Base-by-base conservation (phyloP, 2,797 vertebrate genomes). In the Scomberomorus guttatus region DNA sequence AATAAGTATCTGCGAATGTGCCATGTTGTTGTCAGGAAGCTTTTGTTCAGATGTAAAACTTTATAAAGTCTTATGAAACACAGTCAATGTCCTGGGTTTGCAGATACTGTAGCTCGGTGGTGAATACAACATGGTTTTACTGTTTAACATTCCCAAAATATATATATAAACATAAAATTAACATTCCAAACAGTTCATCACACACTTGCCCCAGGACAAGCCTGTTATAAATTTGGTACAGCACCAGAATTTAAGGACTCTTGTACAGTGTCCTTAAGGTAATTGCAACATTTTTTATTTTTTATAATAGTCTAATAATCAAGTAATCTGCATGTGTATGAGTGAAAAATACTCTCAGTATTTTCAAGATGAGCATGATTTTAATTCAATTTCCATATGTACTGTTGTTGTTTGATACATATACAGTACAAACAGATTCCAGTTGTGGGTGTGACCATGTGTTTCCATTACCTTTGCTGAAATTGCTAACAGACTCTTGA, bases 1-100 rank as follows among this genome's bases (percentile, higher is more conserved):
- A 89, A 89, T 85, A 86, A 88, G 86, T 90, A 85, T 90, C 90
- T 90, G 83, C 25, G 73, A 90, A 90, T 86, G 87, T 88, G 73
- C 81, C 83, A 80, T 77, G 80, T 72, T 80, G 79, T 87, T 89
- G 78, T 90, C 82, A 89, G 74, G 71, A 79, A 89, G 83, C 82
- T 90, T 91, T 87, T 89, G 75, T 89, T 83, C 48, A 1, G 34
- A 77, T 81, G 52, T 75, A 87, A 86, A 91, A 90, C 75, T 72
- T 83, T 69, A 81, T 67, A 59, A 88, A 89, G 63, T 81, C 64
- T 71, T 63, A 51, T 50, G 69, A 83, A 85, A 83, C 50, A n/a
- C 46, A 37, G 42, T 77, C 64, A 42, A 55, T 61, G 46, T 66
- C 57, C 27, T 54, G 39, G 72, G 8, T 52, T 70, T 22, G 20